A percentile compares a stretch with the other conserved stretches of the same genome.
Evolutionary conservation across 2,888 invertebrate genomes (phyloP).

Genomic region (Cremastinae sp.): DNA sequence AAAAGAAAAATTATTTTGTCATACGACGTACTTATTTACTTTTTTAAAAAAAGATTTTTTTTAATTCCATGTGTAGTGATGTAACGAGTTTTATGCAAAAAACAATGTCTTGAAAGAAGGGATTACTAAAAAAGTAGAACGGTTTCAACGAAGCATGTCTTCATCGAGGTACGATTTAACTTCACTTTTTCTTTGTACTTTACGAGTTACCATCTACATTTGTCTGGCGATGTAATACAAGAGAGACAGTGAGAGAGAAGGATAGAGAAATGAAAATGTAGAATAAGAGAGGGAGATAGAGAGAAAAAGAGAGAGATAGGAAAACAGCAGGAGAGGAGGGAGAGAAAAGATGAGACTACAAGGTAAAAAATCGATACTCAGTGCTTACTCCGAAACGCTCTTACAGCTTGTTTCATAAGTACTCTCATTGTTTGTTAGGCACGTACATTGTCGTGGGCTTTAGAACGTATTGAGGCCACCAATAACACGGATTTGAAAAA

Average conservation of each 20-base stretch:
- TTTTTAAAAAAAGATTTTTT: no score
- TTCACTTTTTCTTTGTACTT: conserved; percentile 81
- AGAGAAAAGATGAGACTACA: conserved; percentile 13
- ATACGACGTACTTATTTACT: no score
- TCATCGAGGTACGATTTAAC: no score
- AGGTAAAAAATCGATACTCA: conserved; percentile 55
- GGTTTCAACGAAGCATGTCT: no score
- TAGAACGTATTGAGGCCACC: conserved; percentile 12
- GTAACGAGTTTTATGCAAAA: no score
- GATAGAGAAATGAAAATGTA: no score
- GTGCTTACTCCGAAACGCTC: conserved; percentile 59
- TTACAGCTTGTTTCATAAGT: conserved; percentile 58
- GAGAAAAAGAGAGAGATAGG: background rate
- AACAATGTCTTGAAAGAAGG: no score
- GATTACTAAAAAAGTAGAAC: no score
- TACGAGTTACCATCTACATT: conserved; percentile 24
- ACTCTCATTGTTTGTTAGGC: conserved; percentile 56
- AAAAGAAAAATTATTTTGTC: no score
- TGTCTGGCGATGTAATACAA: conserved; percentile 15
- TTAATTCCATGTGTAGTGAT: no score
- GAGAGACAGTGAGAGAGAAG: no score
- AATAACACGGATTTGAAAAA: background rate
- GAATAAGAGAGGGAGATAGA: conserved; percentile 25
- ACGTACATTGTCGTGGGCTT: conserved; percentile 47
- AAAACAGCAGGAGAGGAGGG: conserved; percentile 17